Evolutionary conservation across 1,140 invertebrate genomes (phyloP).

Genomic region (Zophobas morio): DNA sequence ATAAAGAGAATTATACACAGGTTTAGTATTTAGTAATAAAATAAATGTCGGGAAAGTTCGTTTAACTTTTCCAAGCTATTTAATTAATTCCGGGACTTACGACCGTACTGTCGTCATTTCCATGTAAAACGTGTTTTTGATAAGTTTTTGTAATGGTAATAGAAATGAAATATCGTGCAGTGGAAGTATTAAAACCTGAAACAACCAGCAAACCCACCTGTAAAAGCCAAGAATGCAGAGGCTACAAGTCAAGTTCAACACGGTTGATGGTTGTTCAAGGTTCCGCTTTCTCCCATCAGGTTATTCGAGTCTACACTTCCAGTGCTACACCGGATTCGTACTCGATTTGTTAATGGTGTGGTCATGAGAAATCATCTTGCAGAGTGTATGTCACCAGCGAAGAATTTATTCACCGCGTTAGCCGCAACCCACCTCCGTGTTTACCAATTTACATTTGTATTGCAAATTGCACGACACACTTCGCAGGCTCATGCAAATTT

Average conservation of each 20-base stretch:
- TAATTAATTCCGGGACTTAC: constrained; percentile 25
- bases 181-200: neutral
- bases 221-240: constrained; percentile 44
- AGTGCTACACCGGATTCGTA: constrained; percentile 47
- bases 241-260: constrained; percentile 50
- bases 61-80: constrained; percentile 41
- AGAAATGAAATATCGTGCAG: neutral
- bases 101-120: constrained; percentile 33
- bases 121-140: constrained; percentile 16
- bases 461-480: constrained; percentile 36
- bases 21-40: constrained; percentile 32
- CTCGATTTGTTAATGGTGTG: constrained; percentile 48
- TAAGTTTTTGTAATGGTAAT: constrained; percentile 15
- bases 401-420: constrained; percentile 41
- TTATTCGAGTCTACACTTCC: constrained; percentile 37
- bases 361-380: constrained; percentile 46
- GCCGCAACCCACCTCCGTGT: constrained; percentile 24
- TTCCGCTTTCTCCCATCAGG: constrained; percentile 50
- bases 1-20: constrained; percentile 17
- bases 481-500: constrained; percentile 38
- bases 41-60: constrained; percentile 38
- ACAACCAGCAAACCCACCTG: constrained; percentile 38
- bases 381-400: constrained; percentile 38
- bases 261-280: constrained; percentile 48
- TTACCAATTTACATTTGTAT: constrained; percentile 35